phyloP scores from a whole-genome alignment of 2,797 vertebrate species.

The Typhlichthys eigenmanni region DNA sequence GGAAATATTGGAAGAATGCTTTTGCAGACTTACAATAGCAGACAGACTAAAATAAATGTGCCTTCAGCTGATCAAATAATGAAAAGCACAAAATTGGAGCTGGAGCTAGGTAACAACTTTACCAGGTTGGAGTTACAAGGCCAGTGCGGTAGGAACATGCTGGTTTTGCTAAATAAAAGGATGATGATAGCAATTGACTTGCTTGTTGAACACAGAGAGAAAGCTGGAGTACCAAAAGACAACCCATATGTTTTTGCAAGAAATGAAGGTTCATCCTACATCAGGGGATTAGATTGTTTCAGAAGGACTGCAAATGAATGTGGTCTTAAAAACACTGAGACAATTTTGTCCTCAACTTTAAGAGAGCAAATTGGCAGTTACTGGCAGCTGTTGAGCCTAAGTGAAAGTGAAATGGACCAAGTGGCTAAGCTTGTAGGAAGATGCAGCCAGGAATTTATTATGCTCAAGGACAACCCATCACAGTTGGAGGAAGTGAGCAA shows the following conservation, averaged over 20 bases:
- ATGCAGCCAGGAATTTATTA: constrained; percentile 53
- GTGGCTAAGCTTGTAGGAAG: constrained; percentile 58
- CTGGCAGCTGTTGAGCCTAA: constrained; percentile 74
- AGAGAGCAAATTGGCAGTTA: constrained; percentile 69
- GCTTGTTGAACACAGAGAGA: constrained; percentile 60
- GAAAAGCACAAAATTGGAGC: constrained; percentile 69
- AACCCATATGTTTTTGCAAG: constrained; percentile 74
- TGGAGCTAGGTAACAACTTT: constrained; percentile 60
- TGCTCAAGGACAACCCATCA: constrained; percentile 50
- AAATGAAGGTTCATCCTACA: constrained; percentile 71
- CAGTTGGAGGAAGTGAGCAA: constrained; percentile 66
- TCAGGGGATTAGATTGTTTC: constrained; percentile 71
- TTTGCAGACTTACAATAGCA: constrained; percentile 60
- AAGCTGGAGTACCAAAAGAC: constrained; percentile 61
- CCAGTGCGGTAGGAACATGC: constrained; percentile 71
- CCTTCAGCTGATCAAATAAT: constrained; percentile 67
- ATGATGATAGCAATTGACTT: constrained; percentile 68
- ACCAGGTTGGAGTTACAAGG: constrained; percentile 71
- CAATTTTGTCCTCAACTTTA: constrained; percentile 63
- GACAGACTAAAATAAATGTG: constrained; percentile 48
- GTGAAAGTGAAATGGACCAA: constrained; percentile 56
- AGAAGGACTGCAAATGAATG: constrained; percentile 67
- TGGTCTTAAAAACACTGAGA: constrained; percentile 70
- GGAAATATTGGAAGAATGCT: constrained; percentile 72
- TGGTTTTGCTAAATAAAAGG: constrained; percentile 66